A percentile compares a stretch with the other conserved stretches of the same genome.
phyloP scores from a whole-genome alignment of 1,140 invertebrate genomes.

The Dreissena rostriformis region DNA sequence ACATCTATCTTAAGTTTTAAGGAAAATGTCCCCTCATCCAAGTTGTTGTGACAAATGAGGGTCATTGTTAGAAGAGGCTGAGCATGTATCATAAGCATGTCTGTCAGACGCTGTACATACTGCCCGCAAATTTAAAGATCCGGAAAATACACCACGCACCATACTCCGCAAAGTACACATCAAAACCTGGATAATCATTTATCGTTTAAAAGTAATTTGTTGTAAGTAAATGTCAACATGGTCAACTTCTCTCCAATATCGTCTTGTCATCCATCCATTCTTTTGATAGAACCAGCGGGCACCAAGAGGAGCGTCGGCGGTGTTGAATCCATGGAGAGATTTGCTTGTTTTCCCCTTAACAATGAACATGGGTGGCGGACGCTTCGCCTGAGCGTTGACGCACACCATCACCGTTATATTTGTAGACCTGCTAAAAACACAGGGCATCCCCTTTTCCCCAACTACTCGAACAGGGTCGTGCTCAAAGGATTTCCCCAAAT shows the following conservation, averaged over 20 bases:
- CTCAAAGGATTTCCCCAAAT: slow-evolving; percentile 31
- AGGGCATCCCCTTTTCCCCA: slow-evolving; percentile 34
- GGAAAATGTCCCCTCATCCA: too few species aligned
- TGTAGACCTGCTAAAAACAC: slow-evolving; percentile 31
- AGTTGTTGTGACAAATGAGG: too few species aligned
- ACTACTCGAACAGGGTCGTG: slow-evolving; percentile 40
- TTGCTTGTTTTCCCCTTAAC: slow-evolving; percentile 56
- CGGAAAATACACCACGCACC: too few species aligned
- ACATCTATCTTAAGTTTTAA: too few species aligned
- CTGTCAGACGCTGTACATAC: too few species aligned
- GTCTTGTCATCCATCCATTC: slow-evolving; percentile 61
- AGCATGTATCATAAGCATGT: too few species aligned
- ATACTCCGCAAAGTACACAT: too few species aligned
- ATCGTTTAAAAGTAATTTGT: too few species aligned
- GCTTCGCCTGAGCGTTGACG: slow-evolving; percentile 53
- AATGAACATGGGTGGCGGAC: slow-evolving; percentile 44
- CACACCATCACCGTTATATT: slow-evolving; percentile 60
- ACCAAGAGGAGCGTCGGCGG: slow-evolving; percentile 30
- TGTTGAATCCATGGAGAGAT: slow-evolving; percentile 54
- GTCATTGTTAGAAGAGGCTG: too few species aligned
- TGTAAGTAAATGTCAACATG: too few species aligned
- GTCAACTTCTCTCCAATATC: slow-evolving; percentile 56
- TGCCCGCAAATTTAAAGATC: too few species aligned
- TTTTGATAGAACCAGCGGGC: slow-evolving; percentile 56
- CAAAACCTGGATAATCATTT: too few species aligned